Conservation (phyloP, 1,140 invertebrate genomes). For the Alviniconcha marisindica region DNA sequence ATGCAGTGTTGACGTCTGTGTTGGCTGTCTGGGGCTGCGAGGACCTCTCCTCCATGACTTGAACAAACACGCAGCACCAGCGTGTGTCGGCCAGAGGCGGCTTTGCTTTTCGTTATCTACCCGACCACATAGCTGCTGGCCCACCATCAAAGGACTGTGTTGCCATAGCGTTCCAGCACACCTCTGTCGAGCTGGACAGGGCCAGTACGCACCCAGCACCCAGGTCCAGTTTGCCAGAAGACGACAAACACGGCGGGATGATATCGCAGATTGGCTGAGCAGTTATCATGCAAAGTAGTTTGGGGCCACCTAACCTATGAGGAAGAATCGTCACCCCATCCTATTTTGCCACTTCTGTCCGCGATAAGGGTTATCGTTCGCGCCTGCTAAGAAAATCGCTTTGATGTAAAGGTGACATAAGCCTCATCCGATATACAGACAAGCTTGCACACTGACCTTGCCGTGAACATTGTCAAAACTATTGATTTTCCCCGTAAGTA, state of each 20-base stretch:
- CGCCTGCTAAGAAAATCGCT: neutral
- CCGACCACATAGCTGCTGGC: neutral
- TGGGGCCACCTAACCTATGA: neutral
- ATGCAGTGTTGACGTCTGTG: too few relatives aligned
- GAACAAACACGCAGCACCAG: too few relatives aligned
- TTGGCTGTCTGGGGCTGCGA: too few relatives aligned
- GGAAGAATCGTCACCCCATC: neutral
- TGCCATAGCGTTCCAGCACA: neutral
- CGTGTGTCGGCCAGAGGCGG: too few relatives aligned
- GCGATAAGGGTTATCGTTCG: conserved; percentile 30
- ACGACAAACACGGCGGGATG: too few relatives aligned
- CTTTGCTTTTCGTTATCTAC: too few relatives aligned
- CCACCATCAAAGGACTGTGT: neutral
- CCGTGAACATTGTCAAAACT: neutral
- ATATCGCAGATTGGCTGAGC: neutral
- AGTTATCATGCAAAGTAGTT: conserved; percentile 13
- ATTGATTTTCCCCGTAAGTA: conserved; percentile 6
- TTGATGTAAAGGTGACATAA: conserved; percentile 3
- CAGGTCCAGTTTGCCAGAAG: neutral
- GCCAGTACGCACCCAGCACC: neutral
- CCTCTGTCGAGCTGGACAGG: neutral
- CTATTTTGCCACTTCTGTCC: neutral
- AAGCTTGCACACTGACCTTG: neutral
- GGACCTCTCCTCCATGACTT: too few relatives aligned
- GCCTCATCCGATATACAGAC: neutral